Evolutionary conservation across 2,113 vertebrate genomes (phyloP).

Genomic region (Clarias macrocephalus): DNA sequence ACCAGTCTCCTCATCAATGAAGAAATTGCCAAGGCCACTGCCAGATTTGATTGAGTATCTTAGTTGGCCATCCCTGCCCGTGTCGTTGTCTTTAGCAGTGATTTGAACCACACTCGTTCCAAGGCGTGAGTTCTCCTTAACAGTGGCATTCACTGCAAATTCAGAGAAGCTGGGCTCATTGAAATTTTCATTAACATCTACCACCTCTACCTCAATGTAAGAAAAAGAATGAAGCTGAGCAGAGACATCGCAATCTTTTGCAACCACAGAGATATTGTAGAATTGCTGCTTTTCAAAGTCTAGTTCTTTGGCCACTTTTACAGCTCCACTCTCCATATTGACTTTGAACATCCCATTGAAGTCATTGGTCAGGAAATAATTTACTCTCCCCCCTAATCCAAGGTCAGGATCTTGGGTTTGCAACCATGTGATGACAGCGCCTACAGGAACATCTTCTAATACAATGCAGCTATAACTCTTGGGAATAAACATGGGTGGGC

Average conservation of each 20-base stretch:
- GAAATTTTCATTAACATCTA: conserved; percentile 95
- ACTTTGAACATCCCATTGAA: conserved; percentile 92
- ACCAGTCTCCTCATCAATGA: conserved; percentile 96
- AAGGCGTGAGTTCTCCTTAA: conserved; percentile 90
- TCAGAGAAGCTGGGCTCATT: conserved; percentile 88
- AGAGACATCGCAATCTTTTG: conserved; percentile 86
- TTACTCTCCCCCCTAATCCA: conserved; percentile 86
- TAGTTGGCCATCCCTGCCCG: conserved; percentile 85
- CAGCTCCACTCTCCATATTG: conserved; percentile 80
- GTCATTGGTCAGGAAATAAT: conserved; percentile 86
- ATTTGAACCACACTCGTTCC: conserved; percentile 90
- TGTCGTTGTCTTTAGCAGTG: conserved; percentile 85
- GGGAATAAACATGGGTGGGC: conserved; percentile 88
- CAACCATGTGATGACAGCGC: conserved; percentile 90
- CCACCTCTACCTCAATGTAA: conserved; percentile 92
- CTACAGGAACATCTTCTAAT: conserved; percentile 87
- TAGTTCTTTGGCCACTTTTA: conserved; percentile 85
- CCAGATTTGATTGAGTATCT: conserved; percentile 90
- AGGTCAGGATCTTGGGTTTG: conserved; percentile 90
- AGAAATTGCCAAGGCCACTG: conserved; percentile 90
- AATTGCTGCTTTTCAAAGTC: conserved; percentile 95
- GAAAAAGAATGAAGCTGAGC: conserved; percentile 84
- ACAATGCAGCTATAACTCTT: conserved; percentile 83
- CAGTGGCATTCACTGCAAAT: conserved; percentile 84
- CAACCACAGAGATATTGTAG: conserved; percentile 87